These are phyloP conservation scores for Chymomyza costata DNA, from an alignment of 1,140 invertebrate genomes.

Conservation along the genomic window DNA sequence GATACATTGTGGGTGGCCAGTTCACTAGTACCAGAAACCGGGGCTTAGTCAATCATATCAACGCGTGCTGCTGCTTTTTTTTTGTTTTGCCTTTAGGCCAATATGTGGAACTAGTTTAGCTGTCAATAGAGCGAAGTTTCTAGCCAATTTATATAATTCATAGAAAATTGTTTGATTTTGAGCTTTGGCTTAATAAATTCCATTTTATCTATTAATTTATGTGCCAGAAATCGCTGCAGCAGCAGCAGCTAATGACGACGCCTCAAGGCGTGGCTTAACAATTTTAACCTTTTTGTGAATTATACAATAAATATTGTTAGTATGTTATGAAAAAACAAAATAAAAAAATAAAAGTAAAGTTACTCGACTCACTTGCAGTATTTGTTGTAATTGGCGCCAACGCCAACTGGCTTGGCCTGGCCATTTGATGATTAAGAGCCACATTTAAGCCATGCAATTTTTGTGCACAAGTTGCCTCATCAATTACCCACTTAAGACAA, in stretches of 20 bases:
- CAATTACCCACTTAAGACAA: conserved; percentile 18
- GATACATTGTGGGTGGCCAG: conserved; percentile 40
- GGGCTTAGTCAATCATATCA: too few species aligned
- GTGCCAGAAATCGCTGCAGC: too few species aligned
- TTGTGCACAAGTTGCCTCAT: conserved; percentile 12
- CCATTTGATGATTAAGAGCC: conserved; percentile 10
- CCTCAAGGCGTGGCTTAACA: conserved; percentile 13
- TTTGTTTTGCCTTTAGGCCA: conserved; percentile 30
- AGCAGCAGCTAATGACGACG: conserved; percentile 20
- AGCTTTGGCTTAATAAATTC: conserved; percentile 50
- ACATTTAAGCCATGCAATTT: conserved; percentile 4
- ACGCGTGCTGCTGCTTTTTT: background rate
- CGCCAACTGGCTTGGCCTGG: too few species aligned
- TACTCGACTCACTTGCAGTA: too few species aligned
- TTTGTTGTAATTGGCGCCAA: conserved; percentile 50
- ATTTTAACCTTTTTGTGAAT: conserved; percentile 24
- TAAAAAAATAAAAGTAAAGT: too few species aligned
- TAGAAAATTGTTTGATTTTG: conserved; percentile 45
- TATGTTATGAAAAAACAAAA: too few species aligned
- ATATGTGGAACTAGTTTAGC: conserved; percentile 49
- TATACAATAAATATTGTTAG: too few species aligned
- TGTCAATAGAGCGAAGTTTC: too few species aligned
- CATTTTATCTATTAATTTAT: conserved; percentile 51
- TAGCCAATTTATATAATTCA: conserved; percentile 32
- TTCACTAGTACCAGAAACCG: too few species aligned